A percentile compares a stretch with the other conserved stretches of the same genome.
phyloP scores from a whole-genome alignment of 2,888 invertebrate species.

The Orthosia gothica region DNA sequence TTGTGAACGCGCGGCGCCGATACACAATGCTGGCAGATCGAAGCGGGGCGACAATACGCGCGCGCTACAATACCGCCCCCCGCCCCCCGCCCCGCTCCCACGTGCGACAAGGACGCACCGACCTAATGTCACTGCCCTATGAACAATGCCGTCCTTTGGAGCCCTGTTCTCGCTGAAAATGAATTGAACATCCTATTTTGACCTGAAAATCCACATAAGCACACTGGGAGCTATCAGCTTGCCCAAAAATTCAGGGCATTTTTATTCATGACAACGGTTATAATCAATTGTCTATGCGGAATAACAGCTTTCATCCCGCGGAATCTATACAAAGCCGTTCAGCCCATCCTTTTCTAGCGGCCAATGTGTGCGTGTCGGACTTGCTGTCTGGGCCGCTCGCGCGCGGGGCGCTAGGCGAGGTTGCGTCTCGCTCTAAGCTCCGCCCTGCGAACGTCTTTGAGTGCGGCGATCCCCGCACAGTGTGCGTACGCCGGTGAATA shows the following conservation, averaged over 20 bases:
- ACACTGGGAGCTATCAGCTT: conserved; percentile 40
- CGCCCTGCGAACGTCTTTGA: conserved; percentile 87
- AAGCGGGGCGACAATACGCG: conserved; percentile 90
- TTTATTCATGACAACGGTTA: conserved; percentile 79
- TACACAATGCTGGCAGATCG: conserved; percentile 91
- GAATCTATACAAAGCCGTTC: conserved; percentile 90
- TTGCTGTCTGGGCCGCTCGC: conserved; percentile 80
- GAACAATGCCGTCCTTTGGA: conserved; percentile 88
- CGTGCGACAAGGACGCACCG: conserved; percentile 90
- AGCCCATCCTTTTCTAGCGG: conserved; percentile 89
- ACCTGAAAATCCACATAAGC: conserved; percentile 44
- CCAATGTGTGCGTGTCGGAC: conserved; percentile 86
- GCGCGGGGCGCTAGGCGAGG: conserved; percentile 80
- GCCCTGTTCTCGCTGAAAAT: conserved; percentile 72
- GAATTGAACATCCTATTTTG: conserved; percentile 75
- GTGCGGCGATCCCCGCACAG: conserved; percentile 79
- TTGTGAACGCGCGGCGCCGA: conserved; percentile 80
- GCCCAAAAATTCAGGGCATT: conserved; percentile 68
- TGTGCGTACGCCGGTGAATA: conserved; percentile 85
- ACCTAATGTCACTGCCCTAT: conserved; percentile 91
- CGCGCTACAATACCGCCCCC: conserved; percentile 90
- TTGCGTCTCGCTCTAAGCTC: conserved; percentile 88
- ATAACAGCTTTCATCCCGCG: conserved; percentile 87
- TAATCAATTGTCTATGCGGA: conserved; percentile 90
- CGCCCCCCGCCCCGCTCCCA: conserved; percentile 83